Conservation (phyloP, 2,888 invertebrate species). For the Camponotus fellah region DNA sequence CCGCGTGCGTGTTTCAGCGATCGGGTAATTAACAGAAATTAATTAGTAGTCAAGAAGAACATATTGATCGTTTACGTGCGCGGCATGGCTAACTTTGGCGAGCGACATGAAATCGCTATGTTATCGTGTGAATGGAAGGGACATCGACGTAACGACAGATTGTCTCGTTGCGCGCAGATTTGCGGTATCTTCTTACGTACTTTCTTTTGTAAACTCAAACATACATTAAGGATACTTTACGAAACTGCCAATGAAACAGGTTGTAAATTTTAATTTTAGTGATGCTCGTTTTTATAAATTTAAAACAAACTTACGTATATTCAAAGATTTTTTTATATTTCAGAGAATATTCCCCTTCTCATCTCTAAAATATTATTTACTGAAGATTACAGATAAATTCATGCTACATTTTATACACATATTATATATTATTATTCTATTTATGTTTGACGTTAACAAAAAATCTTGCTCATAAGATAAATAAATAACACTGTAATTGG, state of each 20-base stretch:
- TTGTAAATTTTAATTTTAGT: no score
- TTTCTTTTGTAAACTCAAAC: conserved; percentile 2
- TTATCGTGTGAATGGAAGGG: conserved; percentile 25
- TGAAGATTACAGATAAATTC: neutral
- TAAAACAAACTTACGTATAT: neutral
- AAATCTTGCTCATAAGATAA: neutral
- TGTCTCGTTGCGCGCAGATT: conserved; percentile 23
- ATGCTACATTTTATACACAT: neutral
- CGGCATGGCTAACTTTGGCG: conserved; percentile 64
- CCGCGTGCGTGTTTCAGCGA: conserved; percentile 53
- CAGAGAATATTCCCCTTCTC: neutral
- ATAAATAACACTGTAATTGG: conserved; percentile 12
- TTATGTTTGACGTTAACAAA: neutral
- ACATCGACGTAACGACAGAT: conserved; percentile 49
- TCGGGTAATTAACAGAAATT: conserved; percentile 82
- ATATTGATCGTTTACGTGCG: conserved; percentile 79
- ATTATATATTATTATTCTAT: neutral
- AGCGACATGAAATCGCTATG: conserved; percentile 53
- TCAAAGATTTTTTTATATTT: neutral
- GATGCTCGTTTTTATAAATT: neutral
- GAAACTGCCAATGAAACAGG: neutral
- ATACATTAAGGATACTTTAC: neutral
- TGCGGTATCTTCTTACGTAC: neutral
- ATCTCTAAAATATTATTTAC: neutral
- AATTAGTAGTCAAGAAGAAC: conserved; percentile 80